A percentile compares a stretch with the other conserved stretches of the same genome.
phyloP scores from a whole-genome alignment of 2,797 vertebrate species.

The Caiman crocodilus region DNA sequence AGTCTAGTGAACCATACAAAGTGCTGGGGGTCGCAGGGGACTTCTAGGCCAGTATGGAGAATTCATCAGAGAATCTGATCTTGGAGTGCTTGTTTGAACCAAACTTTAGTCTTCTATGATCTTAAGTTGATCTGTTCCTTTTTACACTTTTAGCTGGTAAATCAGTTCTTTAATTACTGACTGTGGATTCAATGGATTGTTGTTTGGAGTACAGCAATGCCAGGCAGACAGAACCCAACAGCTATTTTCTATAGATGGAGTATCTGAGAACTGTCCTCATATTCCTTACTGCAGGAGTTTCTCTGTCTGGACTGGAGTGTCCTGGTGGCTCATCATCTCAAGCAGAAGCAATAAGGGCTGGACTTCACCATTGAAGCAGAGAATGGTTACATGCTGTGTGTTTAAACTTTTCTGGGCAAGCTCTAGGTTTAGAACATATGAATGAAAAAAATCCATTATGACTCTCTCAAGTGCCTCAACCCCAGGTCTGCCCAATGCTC shows the following conservation, averaged over 20 bases:
- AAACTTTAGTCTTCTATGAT: neutral
- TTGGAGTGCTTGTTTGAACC: neutral
- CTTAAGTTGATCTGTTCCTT: too few relatives aligned
- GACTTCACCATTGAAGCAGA: neutral
- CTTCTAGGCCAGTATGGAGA: neutral
- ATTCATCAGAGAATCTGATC: neutral
- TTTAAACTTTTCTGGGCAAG: neutral
- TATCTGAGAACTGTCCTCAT: neutral
- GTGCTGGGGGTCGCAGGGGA: neutral
- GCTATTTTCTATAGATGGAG: neutral
- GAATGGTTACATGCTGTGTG: neutral
- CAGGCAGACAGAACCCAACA: neutral
- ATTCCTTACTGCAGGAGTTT: neutral
- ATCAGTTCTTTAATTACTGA: too few relatives aligned
- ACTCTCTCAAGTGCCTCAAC: neutral
- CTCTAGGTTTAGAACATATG: neutral
- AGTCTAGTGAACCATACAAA: neutral
- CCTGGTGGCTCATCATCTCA: neutral
- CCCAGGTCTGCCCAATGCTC: neutral
- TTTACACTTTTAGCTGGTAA: too few relatives aligned
- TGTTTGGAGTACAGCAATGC: neutral
- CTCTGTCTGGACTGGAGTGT: neutral
- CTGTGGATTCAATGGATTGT: neutral
- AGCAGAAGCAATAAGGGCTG: neutral
- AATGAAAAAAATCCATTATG: neutral